A percentile compares a stretch with the other conserved stretches of the same genome.
phyloP scores from a whole-genome alignment of 2,113 vertebrate genomes.

The Pedionomus torquatus region DNA sequence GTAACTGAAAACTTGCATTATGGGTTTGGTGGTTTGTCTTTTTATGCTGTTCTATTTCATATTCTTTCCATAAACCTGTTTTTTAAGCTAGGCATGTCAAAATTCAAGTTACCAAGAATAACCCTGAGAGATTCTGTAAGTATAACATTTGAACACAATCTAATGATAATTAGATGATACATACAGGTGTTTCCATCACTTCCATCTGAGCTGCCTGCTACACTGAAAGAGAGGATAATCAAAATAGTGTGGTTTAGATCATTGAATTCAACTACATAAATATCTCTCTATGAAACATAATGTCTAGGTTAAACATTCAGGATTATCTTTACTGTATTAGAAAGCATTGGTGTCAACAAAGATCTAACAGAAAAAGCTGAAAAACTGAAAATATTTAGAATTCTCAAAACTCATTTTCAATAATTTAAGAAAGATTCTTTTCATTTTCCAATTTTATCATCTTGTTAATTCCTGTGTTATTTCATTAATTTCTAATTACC shows the following conservation, averaged over 20 bases:
- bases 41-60: neutral
- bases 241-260: accelerated
- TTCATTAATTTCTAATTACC: neutral
- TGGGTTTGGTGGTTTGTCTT: neutral
- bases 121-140: neutral
- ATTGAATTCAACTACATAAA: neutral
- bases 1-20: neutral
- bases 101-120: neutral
- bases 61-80: neutral
- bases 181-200: neutral
- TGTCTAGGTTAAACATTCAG: neutral
- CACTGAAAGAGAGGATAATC: neutral
- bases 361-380: neutral
- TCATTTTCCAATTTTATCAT: neutral
- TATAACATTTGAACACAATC: neutral
- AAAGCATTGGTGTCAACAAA: neutral
- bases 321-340: neutral
- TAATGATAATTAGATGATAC: neutral
- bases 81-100: neutral
- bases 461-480: neutral
- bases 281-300: neutral
- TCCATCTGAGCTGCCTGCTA: neutral
- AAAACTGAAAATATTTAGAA: neutral
- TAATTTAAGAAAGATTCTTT: neutral
- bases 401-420: neutral